Conservation (phyloP, 2,113 vertebrate genomes). For the Nothobranchius kuhntae region DNA sequence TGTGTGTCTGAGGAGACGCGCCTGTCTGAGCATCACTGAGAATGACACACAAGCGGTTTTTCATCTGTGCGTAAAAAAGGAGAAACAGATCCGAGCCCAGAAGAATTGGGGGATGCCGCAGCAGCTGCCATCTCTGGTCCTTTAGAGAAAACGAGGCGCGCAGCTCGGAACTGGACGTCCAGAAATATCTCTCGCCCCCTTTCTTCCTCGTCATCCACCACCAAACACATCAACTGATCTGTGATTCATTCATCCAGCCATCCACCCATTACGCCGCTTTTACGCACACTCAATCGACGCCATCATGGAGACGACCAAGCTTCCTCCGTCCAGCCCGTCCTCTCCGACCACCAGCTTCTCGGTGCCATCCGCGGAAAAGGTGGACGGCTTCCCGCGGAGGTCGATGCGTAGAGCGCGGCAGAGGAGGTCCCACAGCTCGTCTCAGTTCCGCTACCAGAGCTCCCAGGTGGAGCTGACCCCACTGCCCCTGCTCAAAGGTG, state of each 20-base stretch:
- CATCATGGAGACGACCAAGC: slow-evolving; percentile 84
- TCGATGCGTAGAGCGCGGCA: slow-evolving; percentile 90
- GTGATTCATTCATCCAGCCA: slow-evolving; percentile 50
- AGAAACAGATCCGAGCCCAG: slow-evolving; percentile 20
- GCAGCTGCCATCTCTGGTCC: slow-evolving; percentile 49
- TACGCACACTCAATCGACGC: slow-evolving; percentile 21
- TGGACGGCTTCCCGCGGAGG: slow-evolving; percentile 90
- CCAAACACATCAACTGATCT: slow-evolving; percentile 33
- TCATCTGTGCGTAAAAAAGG: slow-evolving; percentile 45
- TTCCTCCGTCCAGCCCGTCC: slow-evolving; percentile 89
- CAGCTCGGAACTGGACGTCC: slow-evolving; percentile 60
- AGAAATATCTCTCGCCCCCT: slow-evolving; percentile 33
- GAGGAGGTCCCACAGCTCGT: slow-evolving; percentile 90
- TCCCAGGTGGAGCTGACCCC: slow-evolving; percentile 92
- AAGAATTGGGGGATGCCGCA: slow-evolving; percentile 55
- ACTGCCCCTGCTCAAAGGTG: slow-evolving; percentile 91
- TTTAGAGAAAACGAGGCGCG: slow-evolving; percentile 50
- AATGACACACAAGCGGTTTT: slow-evolving; percentile 53
- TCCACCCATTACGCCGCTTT: slow-evolving; percentile 22
- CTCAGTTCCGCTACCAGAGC: slow-evolving; percentile 94
- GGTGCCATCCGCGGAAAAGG: slow-evolving; percentile 91
- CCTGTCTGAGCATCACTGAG: slow-evolving; percentile 69
- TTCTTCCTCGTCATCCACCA: background rate
- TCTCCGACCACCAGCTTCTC: slow-evolving; percentile 90
- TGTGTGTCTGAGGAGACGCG: slow-evolving; percentile 51